Evolutionary conservation across 1,140 invertebrate genomes (phyloP).

Genomic region (Drosophila obscura): DNA sequence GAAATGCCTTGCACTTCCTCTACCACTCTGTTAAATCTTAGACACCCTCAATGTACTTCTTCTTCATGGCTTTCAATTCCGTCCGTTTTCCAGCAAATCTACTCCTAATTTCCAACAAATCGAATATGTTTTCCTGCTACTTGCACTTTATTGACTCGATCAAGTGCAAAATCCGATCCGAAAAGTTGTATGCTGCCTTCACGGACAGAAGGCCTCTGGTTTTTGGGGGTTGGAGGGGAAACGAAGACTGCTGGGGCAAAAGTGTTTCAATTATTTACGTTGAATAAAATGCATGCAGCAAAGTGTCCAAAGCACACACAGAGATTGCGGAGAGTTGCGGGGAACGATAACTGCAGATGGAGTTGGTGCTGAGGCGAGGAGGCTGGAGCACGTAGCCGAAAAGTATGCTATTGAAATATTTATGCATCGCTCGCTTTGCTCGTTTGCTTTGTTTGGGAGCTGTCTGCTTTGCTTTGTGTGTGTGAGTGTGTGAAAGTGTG

Average conservation of each 20-base stretch:
- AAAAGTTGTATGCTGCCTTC: slow-evolving; percentile 12
- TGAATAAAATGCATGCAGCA: slow-evolving; percentile 64
- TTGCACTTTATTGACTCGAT: slow-evolving; percentile 30
- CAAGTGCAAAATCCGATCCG: slow-evolving; percentile 20
- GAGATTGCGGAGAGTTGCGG: background rate
- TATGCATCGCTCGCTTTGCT: slow-evolving; percentile 62
- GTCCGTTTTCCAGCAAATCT: no score
- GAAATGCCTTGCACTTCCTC: no score
- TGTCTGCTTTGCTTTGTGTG: slow-evolving; percentile 10
- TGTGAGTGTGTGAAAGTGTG: slow-evolving; percentile 6
- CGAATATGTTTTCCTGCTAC: slow-evolving; percentile 19
- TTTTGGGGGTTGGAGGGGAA: background rate
- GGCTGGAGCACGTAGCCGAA: slow-evolving; percentile 65
- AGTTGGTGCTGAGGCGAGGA: slow-evolving; percentile 14
- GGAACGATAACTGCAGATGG: background rate
- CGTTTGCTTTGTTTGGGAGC: slow-evolving; percentile 61
- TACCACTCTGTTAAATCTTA: background rate
- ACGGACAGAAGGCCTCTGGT: slow-evolving; percentile 7
- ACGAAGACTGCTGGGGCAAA: slow-evolving; percentile 8
- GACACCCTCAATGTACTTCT: background rate
- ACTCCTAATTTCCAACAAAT: slow-evolving; percentile 18
- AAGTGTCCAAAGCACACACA: slow-evolving; percentile 11
- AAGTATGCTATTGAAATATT: slow-evolving; percentile 82
- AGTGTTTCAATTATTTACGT: slow-evolving; percentile 68
- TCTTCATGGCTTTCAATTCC: no score